Evolutionary conservation across 1,140 invertebrate species (phyloP), one percentile per base, ranked within the genome.

Genomic region (Druon quercuslanigerum): DNA sequence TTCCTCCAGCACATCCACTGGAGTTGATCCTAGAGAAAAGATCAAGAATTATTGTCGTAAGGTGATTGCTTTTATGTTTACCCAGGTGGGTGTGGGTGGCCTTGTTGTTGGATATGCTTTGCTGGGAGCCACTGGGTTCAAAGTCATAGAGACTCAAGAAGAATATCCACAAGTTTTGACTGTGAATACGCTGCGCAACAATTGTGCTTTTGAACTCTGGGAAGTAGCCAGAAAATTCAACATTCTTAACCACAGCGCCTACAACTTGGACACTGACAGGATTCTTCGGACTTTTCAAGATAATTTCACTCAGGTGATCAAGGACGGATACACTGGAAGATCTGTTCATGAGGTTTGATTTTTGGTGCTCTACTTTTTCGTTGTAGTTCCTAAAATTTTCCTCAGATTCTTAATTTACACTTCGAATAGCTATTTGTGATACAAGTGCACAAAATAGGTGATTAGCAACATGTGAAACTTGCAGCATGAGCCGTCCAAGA

Each of bases 81-180:
- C 96, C 3, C 96, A 97, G 92, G 97, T 99, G 66, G 98, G 98
- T 70, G 96, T 99, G 7, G 98, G 98, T 56, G 97, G 96, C 1
- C 92, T 99, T 6, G 97, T 99, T 16, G 97, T 99, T 0, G 95
- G 96, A 57, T 99, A 99, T 88, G 97, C 98, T 2, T 96, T 99
- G 66, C 93, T 99, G 12, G 98, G 98, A 0, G 98, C 98, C 0
- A 95, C 98, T 33, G 95, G 97, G 51, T 99, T 99, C 88, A 96
- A 95, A 86, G 92, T 94, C 66, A 95, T 99, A 52, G 98, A 99
- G 89, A 94, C 94, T 1, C 92, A 94, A 76, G 93, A 93, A 33
- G 94, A 95, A 57, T 74, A 85, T 51, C 89, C 85, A 74, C 93
- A 93, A 81, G 90, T 92, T 46, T 89, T 86, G 0, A 86, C 92